These are phyloP conservation scores for Lochmaea crataegi DNA, from an alignment of 2,888 invertebrate genomes.

Conservation along the genomic window DNA sequence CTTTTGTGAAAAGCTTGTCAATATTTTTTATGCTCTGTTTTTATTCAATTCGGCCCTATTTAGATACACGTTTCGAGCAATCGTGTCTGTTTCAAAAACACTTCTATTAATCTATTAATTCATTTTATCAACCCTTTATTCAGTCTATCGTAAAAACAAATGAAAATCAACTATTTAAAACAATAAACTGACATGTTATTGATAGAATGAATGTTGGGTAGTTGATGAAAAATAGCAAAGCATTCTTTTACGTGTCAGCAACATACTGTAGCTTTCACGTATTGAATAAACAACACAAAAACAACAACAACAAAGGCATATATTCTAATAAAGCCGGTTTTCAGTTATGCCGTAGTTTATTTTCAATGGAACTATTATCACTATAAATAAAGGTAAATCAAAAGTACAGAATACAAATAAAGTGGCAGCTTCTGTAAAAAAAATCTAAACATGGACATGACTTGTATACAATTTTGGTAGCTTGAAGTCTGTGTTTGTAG, in stretches of 20 bases:
- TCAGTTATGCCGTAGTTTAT: conserved; percentile 33
- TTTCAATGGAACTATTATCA: conserved; percentile 4
- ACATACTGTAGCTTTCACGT: conserved; percentile 48
- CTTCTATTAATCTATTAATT: neutral
- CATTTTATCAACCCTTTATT: neutral
- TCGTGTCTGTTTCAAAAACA: conserved; percentile 63
- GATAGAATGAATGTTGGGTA: neutral
- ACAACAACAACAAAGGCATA: conserved; percentile 44
- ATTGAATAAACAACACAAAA: conserved; percentile 30
- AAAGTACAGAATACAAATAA: conserved; percentile 4
- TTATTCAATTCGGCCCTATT: conserved; percentile 63
- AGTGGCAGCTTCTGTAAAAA: conserved; percentile 10
- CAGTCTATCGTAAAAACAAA: conserved; percentile 1
- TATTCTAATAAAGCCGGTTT: conserved; percentile 19
- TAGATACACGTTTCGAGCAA: conserved; percentile 65
- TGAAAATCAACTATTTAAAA: neutral
- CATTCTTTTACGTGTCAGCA: conserved; percentile 44
- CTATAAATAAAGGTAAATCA: neutral
- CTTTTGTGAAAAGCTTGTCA: conserved; percentile 40
- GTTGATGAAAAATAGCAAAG: neutral
- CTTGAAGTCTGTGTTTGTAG: conserved; percentile 6
- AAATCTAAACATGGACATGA: neutral
- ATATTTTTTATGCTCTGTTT: conserved; percentile 60
- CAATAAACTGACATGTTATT: neutral
- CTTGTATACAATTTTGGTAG: conserved; percentile 3